Conservation (phyloP, 1,140 invertebrate species). For the Anastatus disparis region DNA sequence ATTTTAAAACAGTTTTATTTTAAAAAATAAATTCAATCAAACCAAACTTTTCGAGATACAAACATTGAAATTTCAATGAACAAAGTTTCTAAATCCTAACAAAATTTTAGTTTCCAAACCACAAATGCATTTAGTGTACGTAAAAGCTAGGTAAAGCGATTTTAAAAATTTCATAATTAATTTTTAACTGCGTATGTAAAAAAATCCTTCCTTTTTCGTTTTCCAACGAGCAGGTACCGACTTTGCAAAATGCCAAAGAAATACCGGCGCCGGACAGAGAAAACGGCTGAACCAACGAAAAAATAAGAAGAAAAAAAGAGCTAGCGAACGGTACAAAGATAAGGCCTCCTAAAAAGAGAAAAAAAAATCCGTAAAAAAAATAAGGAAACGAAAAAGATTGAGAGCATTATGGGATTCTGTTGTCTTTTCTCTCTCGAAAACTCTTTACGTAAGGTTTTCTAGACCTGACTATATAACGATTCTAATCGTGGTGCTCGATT, state of each 20-base stretch:
- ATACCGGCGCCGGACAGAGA: conserved; percentile 3
- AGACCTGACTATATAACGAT: not conserved
- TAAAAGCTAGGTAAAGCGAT: too few relatives aligned
- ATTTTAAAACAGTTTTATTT: too few relatives aligned
- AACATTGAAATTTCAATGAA: too few relatives aligned
- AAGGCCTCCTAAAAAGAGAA: conserved; percentile 22
- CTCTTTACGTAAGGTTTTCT: not conserved
- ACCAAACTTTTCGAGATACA: too few relatives aligned
- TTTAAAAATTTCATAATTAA: not conserved
- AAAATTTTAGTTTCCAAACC: too few relatives aligned
- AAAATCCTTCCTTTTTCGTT: not conserved
- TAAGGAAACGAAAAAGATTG: conserved; percentile 27
- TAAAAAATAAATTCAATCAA: too few relatives aligned
- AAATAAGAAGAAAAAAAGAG: not conserved
- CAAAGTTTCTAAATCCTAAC: too few relatives aligned
- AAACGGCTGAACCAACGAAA: not conserved
- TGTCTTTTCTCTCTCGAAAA: not conserved
- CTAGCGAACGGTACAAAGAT: not conserved
- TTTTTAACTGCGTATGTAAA: not conserved
- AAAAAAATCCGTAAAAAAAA: conserved; percentile 15
- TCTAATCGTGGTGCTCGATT: conserved; percentile 33
- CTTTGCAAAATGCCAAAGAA: not conserved
- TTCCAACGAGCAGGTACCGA: too few relatives aligned
- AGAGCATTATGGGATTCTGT: conserved; percentile 31
- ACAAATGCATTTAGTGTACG: too few relatives aligned